Conservation (phyloP, 2,888 invertebrate species). For the Cephus pygmeus region DNA sequence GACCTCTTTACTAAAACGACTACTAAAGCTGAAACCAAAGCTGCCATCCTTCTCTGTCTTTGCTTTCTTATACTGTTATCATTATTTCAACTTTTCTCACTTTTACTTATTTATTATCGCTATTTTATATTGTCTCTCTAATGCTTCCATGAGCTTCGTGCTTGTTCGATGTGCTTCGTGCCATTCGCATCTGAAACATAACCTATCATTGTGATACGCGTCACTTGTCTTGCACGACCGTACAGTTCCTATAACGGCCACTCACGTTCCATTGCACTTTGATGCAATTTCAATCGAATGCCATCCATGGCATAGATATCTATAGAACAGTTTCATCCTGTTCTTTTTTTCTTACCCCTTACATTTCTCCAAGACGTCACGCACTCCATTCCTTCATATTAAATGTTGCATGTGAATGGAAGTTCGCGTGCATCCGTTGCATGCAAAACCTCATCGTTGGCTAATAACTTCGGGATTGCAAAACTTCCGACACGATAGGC, state of each 20-base stretch:
- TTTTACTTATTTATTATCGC: not conserved
- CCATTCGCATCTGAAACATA: not conserved
- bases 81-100: not conserved
- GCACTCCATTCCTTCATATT: slow-evolving; percentile 12
- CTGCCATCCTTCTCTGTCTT: not conserved
- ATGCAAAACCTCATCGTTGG: slow-evolving; percentile 14
- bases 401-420: slow-evolving; percentile 25
- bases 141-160: not conserved
- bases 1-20: not conserved
- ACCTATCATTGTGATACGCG: not conserved
- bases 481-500: not conserved
- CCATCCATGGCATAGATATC: not conserved
- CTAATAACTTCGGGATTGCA: not conserved
- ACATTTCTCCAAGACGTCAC: not conserved
- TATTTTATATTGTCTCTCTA: not conserved
- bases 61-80: not conserved
- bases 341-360: slow-evolving; percentile 15
- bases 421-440: slow-evolving; percentile 24
- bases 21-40: not conserved
- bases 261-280: not conserved
- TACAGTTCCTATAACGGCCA: not conserved
- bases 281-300: not conserved
- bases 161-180: not conserved
- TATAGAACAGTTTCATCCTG: slow-evolving; percentile 36
- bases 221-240: not conserved